These are phyloP conservation scores for Pseudanteris insignis DNA, from an alignment of 2,888 invertebrate genomes.

Conservation along the genomic window DNA sequence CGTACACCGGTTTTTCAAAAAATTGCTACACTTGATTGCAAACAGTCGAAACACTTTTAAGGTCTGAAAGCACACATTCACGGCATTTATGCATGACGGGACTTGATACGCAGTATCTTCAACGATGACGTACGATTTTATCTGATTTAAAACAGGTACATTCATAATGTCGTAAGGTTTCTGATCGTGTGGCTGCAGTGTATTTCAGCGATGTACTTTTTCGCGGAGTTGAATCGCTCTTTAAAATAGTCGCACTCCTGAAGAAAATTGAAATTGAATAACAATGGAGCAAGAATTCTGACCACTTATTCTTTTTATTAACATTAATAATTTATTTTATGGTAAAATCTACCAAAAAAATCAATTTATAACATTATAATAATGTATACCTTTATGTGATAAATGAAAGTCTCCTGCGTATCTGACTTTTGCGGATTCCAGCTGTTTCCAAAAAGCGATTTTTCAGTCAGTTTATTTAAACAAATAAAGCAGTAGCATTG, in stretches of 20 bases:
- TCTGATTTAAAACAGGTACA: conserved; percentile 7
- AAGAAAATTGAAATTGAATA: conserved; percentile 5
- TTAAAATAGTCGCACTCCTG: conserved; percentile 5
- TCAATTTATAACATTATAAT: neutral
- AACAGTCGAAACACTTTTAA: conserved; percentile 2
- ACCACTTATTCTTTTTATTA: too few species aligned
- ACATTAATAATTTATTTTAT: too few species aligned
- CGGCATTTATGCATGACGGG: conserved; percentile 4
- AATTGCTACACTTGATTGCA: conserved; percentile 2
- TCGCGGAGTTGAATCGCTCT: conserved; percentile 1
- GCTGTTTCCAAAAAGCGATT: conserved; percentile 5
- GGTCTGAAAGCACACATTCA: conserved; percentile 25
- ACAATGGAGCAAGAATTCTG: neutral
- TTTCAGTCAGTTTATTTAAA: conserved; percentile 14
- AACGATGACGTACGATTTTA: conserved; percentile 1
- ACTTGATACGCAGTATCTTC: conserved; percentile 17
- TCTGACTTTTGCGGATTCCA: conserved; percentile 13
- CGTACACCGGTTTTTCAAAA: neutral
- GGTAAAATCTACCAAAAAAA: too few species aligned
- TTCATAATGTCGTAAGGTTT: conserved; percentile 13
- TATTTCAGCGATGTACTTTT: neutral
- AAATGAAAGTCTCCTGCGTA: conserved; percentile 15
- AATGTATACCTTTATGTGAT: conserved; percentile 16
- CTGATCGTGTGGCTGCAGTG: conserved; percentile 2
- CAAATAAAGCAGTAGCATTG: conserved; percentile 14